phyloP scores from a whole-genome alignment of 2,888 invertebrate species.

The Lasioglossum lativentre region DNA sequence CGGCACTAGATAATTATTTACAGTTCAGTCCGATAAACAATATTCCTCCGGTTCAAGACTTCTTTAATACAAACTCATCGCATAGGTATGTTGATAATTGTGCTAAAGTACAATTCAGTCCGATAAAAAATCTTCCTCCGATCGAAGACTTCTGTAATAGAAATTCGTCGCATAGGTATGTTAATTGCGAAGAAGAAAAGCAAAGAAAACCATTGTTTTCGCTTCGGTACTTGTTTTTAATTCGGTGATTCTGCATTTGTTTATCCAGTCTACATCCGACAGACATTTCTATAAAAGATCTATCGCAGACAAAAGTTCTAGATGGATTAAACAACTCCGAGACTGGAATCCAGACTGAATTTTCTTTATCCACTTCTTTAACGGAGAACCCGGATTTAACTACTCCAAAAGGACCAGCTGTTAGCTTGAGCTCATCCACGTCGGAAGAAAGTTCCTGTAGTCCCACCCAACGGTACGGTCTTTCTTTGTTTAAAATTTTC shows the following conservation, averaged over 20 bases:
- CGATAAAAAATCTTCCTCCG: not conserved
- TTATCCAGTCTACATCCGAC: slow-evolving; percentile 61
- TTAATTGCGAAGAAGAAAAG: not conserved
- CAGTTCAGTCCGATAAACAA: slow-evolving; percentile 9
- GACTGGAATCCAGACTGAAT: slow-evolving; percentile 49
- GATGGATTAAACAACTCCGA: slow-evolving; percentile 56
- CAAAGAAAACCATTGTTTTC: not conserved
- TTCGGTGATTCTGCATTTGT: not conserved
- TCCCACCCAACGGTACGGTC: slow-evolving; percentile 72
- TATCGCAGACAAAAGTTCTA: slow-evolving; percentile 58
- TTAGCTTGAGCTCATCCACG: slow-evolving; percentile 79
- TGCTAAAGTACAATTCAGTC: slow-evolving; percentile 19
- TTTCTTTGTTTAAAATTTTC: not conserved
- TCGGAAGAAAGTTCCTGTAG: slow-evolving; percentile 87
- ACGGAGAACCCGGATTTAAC: slow-evolving; percentile 73
- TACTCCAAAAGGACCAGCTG: slow-evolving; percentile 74
- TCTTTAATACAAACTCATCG: slow-evolving; percentile 14
- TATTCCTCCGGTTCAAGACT: slow-evolving; percentile 2
- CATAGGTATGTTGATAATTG: slow-evolving; percentile 6
- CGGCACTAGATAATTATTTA: slow-evolving; percentile 24
- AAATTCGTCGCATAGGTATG: slow-evolving; percentile 11
- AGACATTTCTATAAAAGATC: slow-evolving; percentile 69
- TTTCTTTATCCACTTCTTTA: slow-evolving; percentile 68
- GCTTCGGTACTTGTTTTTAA: not conserved
- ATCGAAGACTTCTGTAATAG: not conserved